phyloP scores from a whole-genome alignment of 2,113 vertebrate genomes.

The Tautogolabrus adspersus region DNA sequence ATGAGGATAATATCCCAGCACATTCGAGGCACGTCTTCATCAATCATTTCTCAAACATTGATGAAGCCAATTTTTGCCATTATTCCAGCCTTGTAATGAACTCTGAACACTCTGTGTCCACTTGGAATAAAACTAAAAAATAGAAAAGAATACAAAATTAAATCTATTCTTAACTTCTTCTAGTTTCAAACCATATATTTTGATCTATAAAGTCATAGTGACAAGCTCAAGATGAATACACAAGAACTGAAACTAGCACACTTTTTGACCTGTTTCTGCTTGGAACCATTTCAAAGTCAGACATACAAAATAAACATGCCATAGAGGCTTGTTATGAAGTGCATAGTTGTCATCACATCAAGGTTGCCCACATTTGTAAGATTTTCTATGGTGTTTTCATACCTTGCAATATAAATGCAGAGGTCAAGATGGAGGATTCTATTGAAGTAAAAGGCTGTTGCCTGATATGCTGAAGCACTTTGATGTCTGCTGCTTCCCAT shows the following conservation, averaged over 20 bases:
- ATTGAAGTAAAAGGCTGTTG: constrained; percentile 35
- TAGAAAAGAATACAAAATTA: not conserved
- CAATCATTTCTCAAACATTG: not conserved
- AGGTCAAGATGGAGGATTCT: constrained; percentile 18
- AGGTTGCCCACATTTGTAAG: not conserved
- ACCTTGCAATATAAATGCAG: constrained; percentile 4
- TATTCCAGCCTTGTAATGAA: not conserved
- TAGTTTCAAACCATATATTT: not conserved
- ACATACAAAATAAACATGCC: not conserved
- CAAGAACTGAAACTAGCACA: not conserved
- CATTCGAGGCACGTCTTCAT: not conserved
- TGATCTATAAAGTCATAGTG: not conserved
- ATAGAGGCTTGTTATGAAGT: no score
- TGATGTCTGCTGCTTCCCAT: constrained; percentile 36
- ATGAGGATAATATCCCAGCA: not conserved
- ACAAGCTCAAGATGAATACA: not conserved
- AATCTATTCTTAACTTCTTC: not conserved
- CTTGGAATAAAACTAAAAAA: not conserved
- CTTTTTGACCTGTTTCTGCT: not conserved
- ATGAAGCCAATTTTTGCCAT: not conserved
- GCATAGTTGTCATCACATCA: not conserved
- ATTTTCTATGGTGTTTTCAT: not conserved
- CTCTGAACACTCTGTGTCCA: not conserved
- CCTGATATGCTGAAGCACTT: constrained; percentile 45
- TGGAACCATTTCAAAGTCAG: not conserved